phyloP scores from a whole-genome alignment of 2,888 invertebrate species.

The Resseliella maxima region DNA sequence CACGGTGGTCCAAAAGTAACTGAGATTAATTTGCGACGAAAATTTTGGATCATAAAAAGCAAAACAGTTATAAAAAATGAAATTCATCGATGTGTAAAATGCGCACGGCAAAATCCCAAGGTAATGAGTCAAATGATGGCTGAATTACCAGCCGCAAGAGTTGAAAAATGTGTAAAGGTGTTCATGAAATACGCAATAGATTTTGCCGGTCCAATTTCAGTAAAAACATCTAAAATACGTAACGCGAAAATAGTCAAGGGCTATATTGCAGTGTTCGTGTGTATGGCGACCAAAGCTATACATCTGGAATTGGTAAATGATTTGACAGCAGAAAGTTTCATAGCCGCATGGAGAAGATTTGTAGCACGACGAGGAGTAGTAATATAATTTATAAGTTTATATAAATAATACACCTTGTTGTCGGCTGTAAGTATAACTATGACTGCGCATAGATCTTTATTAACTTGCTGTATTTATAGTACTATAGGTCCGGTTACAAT shows the following conservation, averaged over 20 bases:
- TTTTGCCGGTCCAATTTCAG: slow-evolving; percentile 59
- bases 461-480: no score
- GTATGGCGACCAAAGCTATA: slow-evolving; percentile 59
- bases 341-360: slow-evolving; percentile 61
- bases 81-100: slow-evolving; percentile 58
- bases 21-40: slow-evolving; percentile 58
- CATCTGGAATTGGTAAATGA: slow-evolving; percentile 58
- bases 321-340: slow-evolving; percentile 60
- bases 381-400: no score
- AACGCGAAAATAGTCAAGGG: slow-evolving; percentile 59
- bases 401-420: no score
- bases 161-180: slow-evolving; percentile 57
- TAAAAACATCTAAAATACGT: slow-evolving; percentile 57
- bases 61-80: slow-evolving; percentile 56
- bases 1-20: slow-evolving; percentile 60
- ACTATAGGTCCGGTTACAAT: no score
- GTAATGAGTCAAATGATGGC: slow-evolving; percentile 60
- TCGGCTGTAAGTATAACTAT: no score
- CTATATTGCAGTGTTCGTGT: slow-evolving; percentile 61
- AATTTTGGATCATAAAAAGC: slow-evolving; percentile 60
- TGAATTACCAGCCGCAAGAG: slow-evolving; percentile 59
- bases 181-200: slow-evolving; percentile 58
- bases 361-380: slow-evolving; percentile 61
- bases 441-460: no score
- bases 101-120: slow-evolving; percentile 55